These are phyloP conservation scores for Molossus alvarezi DNA, from an alignment of 2,797 vertebrate species.

Conservation along the genomic window DNA sequence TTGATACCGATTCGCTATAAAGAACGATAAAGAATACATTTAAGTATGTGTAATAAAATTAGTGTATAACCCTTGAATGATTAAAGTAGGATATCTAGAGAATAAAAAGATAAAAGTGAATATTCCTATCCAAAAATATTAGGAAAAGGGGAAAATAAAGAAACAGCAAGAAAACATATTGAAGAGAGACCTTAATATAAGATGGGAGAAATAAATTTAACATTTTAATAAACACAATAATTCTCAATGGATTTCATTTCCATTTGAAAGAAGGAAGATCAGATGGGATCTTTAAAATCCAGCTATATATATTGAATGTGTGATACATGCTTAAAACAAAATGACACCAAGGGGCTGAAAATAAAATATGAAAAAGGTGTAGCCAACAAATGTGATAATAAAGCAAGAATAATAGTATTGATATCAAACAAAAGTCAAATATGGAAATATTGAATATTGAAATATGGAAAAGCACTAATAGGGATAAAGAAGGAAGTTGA, in stretches of 20 bases:
- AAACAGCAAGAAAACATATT: background rate
- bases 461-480: background rate
- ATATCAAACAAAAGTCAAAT: background rate
- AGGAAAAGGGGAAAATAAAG: background rate
- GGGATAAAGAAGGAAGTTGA: background rate
- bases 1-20: background rate
- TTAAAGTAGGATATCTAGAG: background rate
- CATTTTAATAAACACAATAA: conserved; percentile 1
- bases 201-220: background rate
- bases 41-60: background rate
- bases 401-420: background rate
- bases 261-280: background rate
- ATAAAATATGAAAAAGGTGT: background rate
- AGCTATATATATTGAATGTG: background rate
- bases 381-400: background rate
- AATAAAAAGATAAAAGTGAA: background rate
- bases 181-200: background rate
- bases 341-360: background rate
- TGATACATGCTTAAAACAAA: background rate
- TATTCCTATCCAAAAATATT: background rate
- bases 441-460: background rate
- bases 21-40: background rate
- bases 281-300: background rate
- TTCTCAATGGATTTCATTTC: background rate
- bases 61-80: background rate